A percentile compares a stretch with the other conserved stretches of the same genome.
Conservation (phyloP, 2,888 invertebrate species). For the Hirtodrosophila alboralis region DNA sequence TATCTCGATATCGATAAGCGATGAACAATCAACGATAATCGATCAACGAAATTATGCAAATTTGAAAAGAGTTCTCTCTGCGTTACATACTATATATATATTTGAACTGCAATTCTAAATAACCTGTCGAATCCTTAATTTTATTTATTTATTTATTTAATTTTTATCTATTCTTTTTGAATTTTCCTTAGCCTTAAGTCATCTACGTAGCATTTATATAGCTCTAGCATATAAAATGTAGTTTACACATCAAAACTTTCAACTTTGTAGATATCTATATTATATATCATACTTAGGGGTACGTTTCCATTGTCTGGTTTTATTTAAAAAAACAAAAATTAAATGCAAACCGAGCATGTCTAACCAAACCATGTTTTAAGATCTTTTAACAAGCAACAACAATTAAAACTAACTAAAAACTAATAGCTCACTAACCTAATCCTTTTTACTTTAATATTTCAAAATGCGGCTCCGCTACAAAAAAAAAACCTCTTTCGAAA, state of each 20-base stretch:
- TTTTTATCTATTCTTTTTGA: slow-evolving; percentile 5
- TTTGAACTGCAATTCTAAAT: slow-evolving; percentile 41
- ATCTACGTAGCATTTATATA: slow-evolving; percentile 24
- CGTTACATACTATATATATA: slow-evolving; percentile 15
- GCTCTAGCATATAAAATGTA: slow-evolving; percentile 34
- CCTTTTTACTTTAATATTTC: slow-evolving; percentile 60
- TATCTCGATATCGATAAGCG: slow-evolving; percentile 10
- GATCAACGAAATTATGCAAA: slow-evolving; percentile 48
- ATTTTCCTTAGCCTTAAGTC: slow-evolving; percentile 37
- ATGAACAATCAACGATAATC: slow-evolving; percentile 13
- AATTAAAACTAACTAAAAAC: slow-evolving; percentile 19
- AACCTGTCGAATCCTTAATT: slow-evolving; percentile 24
- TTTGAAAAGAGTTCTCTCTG: slow-evolving; percentile 75
- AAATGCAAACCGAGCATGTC: slow-evolving; percentile 83
- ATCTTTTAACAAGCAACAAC: background rate
- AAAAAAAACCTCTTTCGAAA: slow-evolving; percentile 46
- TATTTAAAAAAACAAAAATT: slow-evolving; percentile 80
- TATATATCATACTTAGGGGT: too few species aligned
- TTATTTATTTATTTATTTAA: slow-evolving; percentile 21
- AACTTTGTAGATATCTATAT: slow-evolving; percentile 41
- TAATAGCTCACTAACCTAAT: slow-evolving; percentile 41
- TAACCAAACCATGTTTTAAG: slow-evolving; percentile 25
- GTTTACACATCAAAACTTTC: slow-evolving; percentile 19
- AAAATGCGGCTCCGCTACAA: slow-evolving; percentile 48
- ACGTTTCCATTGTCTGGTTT: slow-evolving; percentile 83